Evolutionary conservation across 2,797 vertebrate species (phyloP), one percentile per base, ranked within the genome.

Genomic region (Tamandua tetradactyla): DNA sequence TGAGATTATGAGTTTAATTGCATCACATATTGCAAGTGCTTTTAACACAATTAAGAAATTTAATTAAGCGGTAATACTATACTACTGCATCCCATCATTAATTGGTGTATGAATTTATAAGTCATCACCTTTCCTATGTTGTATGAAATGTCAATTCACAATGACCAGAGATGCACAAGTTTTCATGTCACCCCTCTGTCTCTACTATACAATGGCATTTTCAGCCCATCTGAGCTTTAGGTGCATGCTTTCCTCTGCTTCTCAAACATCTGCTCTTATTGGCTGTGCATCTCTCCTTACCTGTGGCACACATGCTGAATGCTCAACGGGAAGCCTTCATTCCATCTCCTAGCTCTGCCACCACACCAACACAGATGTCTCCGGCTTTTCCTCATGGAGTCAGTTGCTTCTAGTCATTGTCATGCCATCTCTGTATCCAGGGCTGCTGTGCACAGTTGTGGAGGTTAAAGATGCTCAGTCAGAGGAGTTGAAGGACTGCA

Each of bases 1-100:
- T 64, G 42, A n/a, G 80, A 89, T 79, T 49, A 66, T 42, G 62
- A 55, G 89, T 89, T 62, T 82, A 87, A 89, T 95, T 64, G 87
- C 66, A 94, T 71, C 68, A 79, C 37, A 17, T 79, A 37, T 37
- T 93, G 32, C 23, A 76, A 66, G 81, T 66, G 49, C 79, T 61
- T 91, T 92, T 91, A 66, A 47, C 66, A 27, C 18, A 91, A 92
- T 83, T 88, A 79, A 87, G 93, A 82, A 83, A 40, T 66, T 72
- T 93, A 95, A 95, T 94, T 89, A 96, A 82, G 27, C 32, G 42
- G 47, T 72, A 80, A 71, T 75, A 76, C 32, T 44, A 0, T 35
- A 20, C 81, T 40, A 71, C 30, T 40, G 30, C 40, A 71, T 80
- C 81, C 87, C 52, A 76, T 35, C 66, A 55, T 25, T n/a, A 61